Evolutionary conservation across 2,797 vertebrate species (phyloP).

Genomic region (Varecia variegata): DNA sequence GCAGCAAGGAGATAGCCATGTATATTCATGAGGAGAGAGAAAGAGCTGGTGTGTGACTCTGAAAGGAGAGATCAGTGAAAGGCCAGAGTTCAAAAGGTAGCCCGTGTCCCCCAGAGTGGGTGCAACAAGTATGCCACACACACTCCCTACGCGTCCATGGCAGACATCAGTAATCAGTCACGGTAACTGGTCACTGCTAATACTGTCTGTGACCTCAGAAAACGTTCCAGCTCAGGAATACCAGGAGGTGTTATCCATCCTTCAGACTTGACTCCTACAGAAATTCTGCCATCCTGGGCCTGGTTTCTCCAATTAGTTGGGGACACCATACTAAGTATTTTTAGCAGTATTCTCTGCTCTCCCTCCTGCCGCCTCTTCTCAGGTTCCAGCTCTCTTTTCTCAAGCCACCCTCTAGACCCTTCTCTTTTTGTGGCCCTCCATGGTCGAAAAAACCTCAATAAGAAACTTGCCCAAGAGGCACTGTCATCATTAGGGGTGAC

Average conservation of each 20-base stretch:
- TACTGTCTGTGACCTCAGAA: not conserved
- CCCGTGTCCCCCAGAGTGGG: not conserved
- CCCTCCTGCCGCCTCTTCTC: not conserved
- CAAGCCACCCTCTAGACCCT: not conserved
- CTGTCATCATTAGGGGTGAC: not conserved
- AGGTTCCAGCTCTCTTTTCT: not conserved
- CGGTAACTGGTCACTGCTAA: not conserved
- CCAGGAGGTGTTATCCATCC: not conserved
- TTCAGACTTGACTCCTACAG: not conserved
- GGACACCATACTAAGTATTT: not conserved
- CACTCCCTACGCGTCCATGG: not conserved
- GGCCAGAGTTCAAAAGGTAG: not conserved
- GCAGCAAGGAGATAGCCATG: not conserved
- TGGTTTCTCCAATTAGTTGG: not conserved
- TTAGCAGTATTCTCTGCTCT: not conserved
- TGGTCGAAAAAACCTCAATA: not conserved
- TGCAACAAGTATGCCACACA: not conserved
- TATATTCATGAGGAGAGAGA: constrained; percentile 9
- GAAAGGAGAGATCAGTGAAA: constrained; percentile 16
- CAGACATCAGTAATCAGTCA: not conserved
- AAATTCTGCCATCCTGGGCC: not conserved
- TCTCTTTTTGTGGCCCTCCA: not conserved
- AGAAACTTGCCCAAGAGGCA: not conserved
- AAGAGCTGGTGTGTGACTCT: not conserved
- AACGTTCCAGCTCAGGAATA: not conserved